phyloP scores from a whole-genome alignment of 2,113 vertebrate species.

The Actenoides hombroni region DNA sequence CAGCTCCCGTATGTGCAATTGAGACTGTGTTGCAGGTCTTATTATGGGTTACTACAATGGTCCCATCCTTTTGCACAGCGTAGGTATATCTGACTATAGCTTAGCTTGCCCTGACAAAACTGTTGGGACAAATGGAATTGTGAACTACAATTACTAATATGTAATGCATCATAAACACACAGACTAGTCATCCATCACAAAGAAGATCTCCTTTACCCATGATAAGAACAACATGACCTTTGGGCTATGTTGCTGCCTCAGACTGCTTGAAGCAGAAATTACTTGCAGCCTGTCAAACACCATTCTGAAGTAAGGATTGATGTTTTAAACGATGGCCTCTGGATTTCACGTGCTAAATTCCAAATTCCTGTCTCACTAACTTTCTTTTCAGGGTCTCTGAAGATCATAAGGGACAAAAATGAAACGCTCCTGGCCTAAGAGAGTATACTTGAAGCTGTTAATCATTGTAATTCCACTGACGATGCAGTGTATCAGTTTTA shows the following conservation, averaged over 20 bases:
- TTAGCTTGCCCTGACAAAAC: not conserved
- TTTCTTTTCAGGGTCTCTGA: not conserved
- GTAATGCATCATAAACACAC: not conserved
- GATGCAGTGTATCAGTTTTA: not conserved
- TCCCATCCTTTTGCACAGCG: not conserved
- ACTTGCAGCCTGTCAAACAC: constrained; percentile 31
- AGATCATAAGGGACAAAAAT: not conserved
- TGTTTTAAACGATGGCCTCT: not conserved
- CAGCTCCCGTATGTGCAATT: not conserved
- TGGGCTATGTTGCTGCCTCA: constrained; percentile 21
- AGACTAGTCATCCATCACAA: constrained; percentile 4
- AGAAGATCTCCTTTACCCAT: not conserved
- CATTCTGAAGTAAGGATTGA: constrained; percentile 22
- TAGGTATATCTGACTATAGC: not conserved
- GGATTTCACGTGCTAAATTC: constrained; percentile 4
- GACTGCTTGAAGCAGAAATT: constrained; percentile 44
- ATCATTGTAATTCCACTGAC: not conserved
- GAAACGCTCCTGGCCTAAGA: not conserved
- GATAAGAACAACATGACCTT: constrained; percentile 19
- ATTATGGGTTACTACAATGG: not conserved
- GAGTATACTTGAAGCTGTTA: not conserved
- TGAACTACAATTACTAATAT: not conserved
- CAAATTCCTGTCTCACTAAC: not conserved
- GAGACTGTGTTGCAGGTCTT: not conserved
- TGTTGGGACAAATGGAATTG: not conserved